Conservation (phyloP, 2,797 vertebrate species). For the Calcarius lapponicus region DNA sequence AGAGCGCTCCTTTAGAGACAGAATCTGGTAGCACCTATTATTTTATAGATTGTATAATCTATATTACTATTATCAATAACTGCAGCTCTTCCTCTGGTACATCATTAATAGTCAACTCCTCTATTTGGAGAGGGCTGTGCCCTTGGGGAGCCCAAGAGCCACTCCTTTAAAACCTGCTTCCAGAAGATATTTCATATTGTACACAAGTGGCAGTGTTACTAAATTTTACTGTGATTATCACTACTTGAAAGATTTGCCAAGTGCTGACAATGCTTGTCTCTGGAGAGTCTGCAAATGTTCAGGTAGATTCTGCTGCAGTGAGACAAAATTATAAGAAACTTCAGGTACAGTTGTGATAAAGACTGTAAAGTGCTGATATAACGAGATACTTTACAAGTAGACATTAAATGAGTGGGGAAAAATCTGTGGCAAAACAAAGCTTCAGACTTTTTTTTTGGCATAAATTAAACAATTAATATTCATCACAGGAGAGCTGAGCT, state of each 20-base stretch:
- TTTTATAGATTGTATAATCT: background rate
- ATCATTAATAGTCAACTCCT: background rate
- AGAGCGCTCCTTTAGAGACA: background rate
- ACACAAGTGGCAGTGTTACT: constrained; percentile 12
- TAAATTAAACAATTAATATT: background rate
- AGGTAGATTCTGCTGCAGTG: background rate
- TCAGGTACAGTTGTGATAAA: constrained; percentile 18
- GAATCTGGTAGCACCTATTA: background rate
- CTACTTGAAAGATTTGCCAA: constrained; percentile 38
- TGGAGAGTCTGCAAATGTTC: constrained; percentile 22
- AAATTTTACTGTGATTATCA: constrained; percentile 35
- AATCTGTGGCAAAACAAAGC: background rate
- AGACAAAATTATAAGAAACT: constrained; percentile 6
- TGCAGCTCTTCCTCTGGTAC: background rate
- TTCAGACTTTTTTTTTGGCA: background rate
- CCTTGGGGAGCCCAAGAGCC: background rate
- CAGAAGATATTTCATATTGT: background rate
- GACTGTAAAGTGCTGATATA: constrained; percentile 15
- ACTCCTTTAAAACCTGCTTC: background rate
- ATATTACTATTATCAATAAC: background rate
- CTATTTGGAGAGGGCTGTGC: background rate
- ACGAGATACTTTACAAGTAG: constrained; percentile 2
- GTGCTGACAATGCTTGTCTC: constrained; percentile 37
- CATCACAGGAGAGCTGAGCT: background rate
- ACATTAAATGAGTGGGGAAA: background rate